Base-by-base conservation (phyloP, 2,888 invertebrate species). In the Vesta saturnalis region DNA sequence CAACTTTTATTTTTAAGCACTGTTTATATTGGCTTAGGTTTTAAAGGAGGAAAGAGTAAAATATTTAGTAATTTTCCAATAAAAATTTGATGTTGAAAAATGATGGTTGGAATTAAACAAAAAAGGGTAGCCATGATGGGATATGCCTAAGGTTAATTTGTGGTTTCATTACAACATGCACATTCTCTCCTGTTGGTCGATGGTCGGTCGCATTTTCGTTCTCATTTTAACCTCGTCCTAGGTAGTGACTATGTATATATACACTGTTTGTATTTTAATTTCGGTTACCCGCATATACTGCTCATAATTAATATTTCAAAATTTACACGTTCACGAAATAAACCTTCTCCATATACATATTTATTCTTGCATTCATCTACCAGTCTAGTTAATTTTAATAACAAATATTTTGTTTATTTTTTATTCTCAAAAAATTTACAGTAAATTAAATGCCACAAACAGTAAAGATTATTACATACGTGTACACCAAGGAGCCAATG, bases 121-220 rank as follows among this genome's bases (percentile, higher is more conserved):
- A 49, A 68, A 49, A 52, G 68, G 56, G 47, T 55, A 60, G 64
- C 69, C 69, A 68, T 71, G 71, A 71, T 71, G 72, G 68, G 62
- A 68, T 68, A 71, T 71, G 73, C 73, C 73, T 73, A 65, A 73
- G 73, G 73, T 73, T 73, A 73, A 73, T 73, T 73, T 73, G 73
- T 64, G 73, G 73, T 73, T 73, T 73, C 71, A 73, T 73, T 73
- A 73, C 60, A 65, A 55, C 64, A 65, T 69, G 49, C 63, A 46
- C n/a, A n/a, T 49, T 52, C 62, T 49, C 60, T 64, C 55, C 57
- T 63, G 46, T 39, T 60, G 43, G 21, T 58, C 39, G 39, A 6
- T 39, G 39, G 39, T 39, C n/a, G 47, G 62, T 58, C 67, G 59
- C 63, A 21, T 57, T 67, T 35, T 52, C 23, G 43, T 57, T 58